Conservation (phyloP, 2,797 vertebrate genomes). For the Darevskia nairensis region DNA sequence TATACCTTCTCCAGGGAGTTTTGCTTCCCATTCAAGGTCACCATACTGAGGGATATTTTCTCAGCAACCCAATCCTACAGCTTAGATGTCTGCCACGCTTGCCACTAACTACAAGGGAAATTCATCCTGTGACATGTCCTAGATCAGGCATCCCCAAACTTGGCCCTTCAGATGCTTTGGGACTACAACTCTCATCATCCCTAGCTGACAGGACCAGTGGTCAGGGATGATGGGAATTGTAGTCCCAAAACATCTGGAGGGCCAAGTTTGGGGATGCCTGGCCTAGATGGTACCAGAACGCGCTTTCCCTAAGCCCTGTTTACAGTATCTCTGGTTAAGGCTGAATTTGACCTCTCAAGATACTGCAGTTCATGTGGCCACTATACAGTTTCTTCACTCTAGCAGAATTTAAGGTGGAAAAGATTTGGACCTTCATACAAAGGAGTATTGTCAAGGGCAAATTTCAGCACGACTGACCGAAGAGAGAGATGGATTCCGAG, state of each 20-base stretch:
- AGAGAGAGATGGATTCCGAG: conserved; percentile 81
- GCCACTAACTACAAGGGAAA: neutral
- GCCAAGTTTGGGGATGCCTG: too few relatives aligned
- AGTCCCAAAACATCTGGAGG: too few relatives aligned
- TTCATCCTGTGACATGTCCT: neutral
- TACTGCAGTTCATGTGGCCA: neutral
- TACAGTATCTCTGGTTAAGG: neutral
- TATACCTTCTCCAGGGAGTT: neutral
- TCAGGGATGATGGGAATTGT: too few relatives aligned
- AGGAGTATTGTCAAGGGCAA: neutral
- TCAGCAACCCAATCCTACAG: neutral
- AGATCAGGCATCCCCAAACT: too few relatives aligned
- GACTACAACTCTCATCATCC: too few relatives aligned
- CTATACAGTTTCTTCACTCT: conserved; percentile 13
- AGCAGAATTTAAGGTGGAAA: neutral
- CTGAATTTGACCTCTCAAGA: too few relatives aligned
- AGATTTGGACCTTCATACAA: neutral
- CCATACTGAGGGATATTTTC: neutral
- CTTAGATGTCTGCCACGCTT: neutral
- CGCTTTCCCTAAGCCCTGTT: neutral
- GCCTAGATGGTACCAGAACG: neutral
- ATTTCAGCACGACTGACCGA: conserved; percentile 79
- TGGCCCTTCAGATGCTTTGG: too few relatives aligned
- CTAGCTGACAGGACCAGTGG: too few relatives aligned
- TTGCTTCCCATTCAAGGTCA: neutral